Base-by-base conservation (phyloP, 2,113 vertebrate genomes). In the Colistium nudipinnis region DNA sequence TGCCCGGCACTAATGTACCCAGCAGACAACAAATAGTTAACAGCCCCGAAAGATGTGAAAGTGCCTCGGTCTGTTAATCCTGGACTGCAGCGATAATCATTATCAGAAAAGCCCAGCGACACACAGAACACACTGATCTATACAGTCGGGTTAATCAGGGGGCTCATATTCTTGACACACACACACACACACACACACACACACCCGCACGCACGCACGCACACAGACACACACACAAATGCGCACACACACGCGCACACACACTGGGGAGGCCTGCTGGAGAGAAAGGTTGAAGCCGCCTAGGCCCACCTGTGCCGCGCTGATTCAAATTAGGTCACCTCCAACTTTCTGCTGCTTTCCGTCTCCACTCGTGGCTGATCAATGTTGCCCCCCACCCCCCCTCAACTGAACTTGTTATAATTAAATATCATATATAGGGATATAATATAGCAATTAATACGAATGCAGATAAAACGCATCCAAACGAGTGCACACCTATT, bases 231-330 rank as follows among this genome's bases (percentile, higher is more conserved):
- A n/a, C n/a, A n/a, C n/a, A n/a, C n/a, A n/a, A n/a, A n/a, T n/a
- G n/a, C n/a, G n/a, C n/a, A n/a, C n/a, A n/a, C n/a, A n/a, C n/a
- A n/a, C n/a, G n/a, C n/a, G n/a, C 68, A 76, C 38, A 27, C 71
- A 71, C 81, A 78, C 80, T 31, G 31, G 8, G 44, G 41, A 53
- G 70, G 74, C 49, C 70, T 71, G n/a, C 14, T 38, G 14, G 33
- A 81, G 71, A 83, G 49, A 68, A 78, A 85, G 75, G 72, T 79
- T 74, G 66, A 81, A 65, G 51, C 78, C 33, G 39, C 35, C 33
- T 44, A 68, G 81, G 78, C 72, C 80, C 80, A 64, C 71, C 61
- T 81, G 82, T 27, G 51, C 64, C 17, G 1, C 17, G 8, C 48
- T 28, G 62, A 48, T 4, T 13, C 35, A 70, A 81, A 80, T 2